Conservation (phyloP, 2,888 invertebrate species). For the Plutella xylostella region DNA sequence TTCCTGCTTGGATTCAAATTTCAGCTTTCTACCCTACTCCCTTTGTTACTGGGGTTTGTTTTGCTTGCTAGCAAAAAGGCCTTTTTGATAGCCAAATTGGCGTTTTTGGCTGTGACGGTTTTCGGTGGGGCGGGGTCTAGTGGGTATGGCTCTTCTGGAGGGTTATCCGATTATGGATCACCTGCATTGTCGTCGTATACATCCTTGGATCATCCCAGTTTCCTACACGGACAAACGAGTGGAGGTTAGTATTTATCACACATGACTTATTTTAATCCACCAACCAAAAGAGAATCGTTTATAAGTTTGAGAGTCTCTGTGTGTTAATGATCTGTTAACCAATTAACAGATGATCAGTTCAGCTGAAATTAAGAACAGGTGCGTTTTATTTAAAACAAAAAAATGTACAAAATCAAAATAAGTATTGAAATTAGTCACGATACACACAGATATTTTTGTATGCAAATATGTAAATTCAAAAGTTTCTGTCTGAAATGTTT, state of each 20-base stretch:
- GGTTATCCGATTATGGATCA: constrained; percentile 30
- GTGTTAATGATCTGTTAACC: too few relatives aligned
- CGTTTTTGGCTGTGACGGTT: constrained; percentile 76
- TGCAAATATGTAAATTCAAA: too few relatives aligned
- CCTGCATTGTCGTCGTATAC: constrained; percentile 44
- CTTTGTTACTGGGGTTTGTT: constrained; percentile 77
- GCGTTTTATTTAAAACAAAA: too few relatives aligned
- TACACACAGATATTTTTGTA: too few relatives aligned
- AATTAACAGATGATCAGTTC: too few relatives aligned
- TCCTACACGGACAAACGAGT: constrained; percentile 41
- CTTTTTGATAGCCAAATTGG: constrained; percentile 79
- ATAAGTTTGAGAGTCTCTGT: too few relatives aligned
- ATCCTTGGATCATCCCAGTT: constrained; percentile 35
- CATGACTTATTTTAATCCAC: too few relatives aligned
- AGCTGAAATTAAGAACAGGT: too few relatives aligned
- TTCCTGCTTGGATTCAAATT: constrained; percentile 85
- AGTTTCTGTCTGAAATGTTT: too few relatives aligned
- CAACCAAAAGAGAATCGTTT: too few relatives aligned
- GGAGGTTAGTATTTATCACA: constrained; percentile 47
- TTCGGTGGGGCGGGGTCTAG: constrained; percentile 64
- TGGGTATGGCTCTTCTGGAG: constrained; percentile 45
- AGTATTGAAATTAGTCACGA: too few relatives aligned
- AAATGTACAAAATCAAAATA: too few relatives aligned
- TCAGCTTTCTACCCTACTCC: constrained; percentile 79
- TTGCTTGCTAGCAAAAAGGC: constrained; percentile 83